Conservation (phyloP, 92 coral and sea anemone genomes). For the Phenganax stokvisi region DNA sequence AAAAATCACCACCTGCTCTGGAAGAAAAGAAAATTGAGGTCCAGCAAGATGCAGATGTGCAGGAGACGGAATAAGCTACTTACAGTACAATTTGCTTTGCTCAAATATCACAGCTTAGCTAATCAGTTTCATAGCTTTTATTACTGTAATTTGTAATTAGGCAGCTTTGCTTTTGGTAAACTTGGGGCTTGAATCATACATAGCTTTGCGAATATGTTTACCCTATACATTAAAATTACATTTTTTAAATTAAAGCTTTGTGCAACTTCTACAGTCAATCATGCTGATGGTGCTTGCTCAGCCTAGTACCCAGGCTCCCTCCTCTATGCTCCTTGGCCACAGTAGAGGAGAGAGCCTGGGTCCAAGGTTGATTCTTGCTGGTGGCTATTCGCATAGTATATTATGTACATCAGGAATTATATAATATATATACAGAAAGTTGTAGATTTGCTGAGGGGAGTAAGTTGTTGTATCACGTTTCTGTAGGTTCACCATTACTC, state of each 20-base stretch:
- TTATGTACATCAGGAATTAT: background rate
- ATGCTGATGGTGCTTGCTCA: background rate
- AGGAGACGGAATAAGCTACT: background rate
- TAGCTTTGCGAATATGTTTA: too few relatives aligned
- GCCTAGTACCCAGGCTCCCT: too few relatives aligned
- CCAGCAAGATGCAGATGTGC: slow-evolving; percentile 43
- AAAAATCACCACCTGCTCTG: slow-evolving; percentile 54
- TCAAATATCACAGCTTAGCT: background rate
- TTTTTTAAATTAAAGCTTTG: too few relatives aligned
- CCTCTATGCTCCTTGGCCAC: too few relatives aligned
- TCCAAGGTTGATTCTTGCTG: too few relatives aligned
- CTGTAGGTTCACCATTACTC: slow-evolving; percentile 41
- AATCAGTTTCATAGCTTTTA: too few relatives aligned
- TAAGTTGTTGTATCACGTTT: slow-evolving; percentile 23
- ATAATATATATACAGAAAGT: background rate
- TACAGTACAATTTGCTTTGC: slow-evolving; percentile 7
- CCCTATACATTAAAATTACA: too few relatives aligned
- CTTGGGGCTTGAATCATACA: too few relatives aligned
- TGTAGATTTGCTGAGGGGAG: background rate
- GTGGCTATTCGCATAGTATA: background rate
- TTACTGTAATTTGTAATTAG: too few relatives aligned
- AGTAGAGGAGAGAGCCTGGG: too few relatives aligned
- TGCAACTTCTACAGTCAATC: background rate
- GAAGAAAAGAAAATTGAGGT: slow-evolving; percentile 63
- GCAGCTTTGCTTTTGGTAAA: too few relatives aligned